These are phyloP conservation scores for Macaria notata DNA, from an alignment of 2,888 invertebrate genomes.

Conservation along the genomic window DNA sequence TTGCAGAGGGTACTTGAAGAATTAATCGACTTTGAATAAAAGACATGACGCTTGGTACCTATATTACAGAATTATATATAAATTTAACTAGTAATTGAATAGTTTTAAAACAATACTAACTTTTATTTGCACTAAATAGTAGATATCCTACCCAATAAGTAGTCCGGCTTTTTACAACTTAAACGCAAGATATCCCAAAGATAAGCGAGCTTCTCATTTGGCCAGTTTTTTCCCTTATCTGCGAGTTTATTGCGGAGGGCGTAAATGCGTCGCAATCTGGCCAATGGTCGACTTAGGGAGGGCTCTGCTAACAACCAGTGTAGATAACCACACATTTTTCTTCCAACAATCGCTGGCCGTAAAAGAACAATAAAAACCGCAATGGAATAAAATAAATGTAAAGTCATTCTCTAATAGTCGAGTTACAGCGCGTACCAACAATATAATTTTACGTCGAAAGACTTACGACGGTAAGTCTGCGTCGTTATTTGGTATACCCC, in stretches of 20 bases:
- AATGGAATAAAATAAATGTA: conserved; percentile 12
- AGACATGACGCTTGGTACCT: no score
- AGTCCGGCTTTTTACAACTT: background rate
- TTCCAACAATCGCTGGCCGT: conserved; percentile 30
- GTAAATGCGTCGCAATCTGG: conserved; percentile 59
- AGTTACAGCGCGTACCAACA: conserved; percentile 40
- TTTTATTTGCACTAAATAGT: no score
- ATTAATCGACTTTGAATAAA: no score
- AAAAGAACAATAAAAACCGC: conserved; percentile 27
- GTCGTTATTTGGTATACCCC: conserved; percentile 42
- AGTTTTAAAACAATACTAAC: no score
- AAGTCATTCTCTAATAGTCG: conserved; percentile 22
- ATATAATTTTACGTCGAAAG: conserved; percentile 51
- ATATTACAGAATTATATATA: no score
- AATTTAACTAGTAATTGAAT: no score
- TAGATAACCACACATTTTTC: conserved; percentile 43
- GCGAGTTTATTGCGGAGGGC: conserved; percentile 48
- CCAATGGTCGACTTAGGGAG: conserved; percentile 68
- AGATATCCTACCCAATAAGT: no score
- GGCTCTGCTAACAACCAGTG: conserved; percentile 47
- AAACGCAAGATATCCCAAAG: conserved; percentile 17
- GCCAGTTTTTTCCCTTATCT: conserved; percentile 20
- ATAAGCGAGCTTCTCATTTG: conserved; percentile 7
- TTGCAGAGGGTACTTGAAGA: no score
- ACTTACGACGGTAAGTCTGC: conserved; percentile 39